Percentiles rank a stretch among this genome's conserved stretches.
Evolutionary conservation across 1,140 invertebrate species (phyloP).

Genomic region (Melipona quadrifasciata): DNA sequence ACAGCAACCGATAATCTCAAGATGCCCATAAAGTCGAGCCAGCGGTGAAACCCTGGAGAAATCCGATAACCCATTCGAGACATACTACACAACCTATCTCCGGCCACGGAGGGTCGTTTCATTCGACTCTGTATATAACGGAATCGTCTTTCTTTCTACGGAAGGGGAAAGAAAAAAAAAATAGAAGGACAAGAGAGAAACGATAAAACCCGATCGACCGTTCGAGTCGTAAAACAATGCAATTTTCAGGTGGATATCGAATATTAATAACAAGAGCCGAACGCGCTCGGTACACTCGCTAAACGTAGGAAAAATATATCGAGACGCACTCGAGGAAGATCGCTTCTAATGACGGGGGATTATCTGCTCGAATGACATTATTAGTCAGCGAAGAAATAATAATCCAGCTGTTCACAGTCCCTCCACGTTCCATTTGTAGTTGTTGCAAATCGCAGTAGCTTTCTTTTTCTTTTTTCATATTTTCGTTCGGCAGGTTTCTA

Average conservation of each 20-base stretch:
- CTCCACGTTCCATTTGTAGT: neutral
- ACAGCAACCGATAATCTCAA: constrained; percentile 46
- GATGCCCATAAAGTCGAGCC: constrained; percentile 42
- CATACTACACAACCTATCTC: constrained; percentile 42
- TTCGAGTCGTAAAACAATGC: constrained; percentile 42
- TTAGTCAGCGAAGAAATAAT: neutral
- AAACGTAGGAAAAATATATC: no score
- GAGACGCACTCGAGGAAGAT: neutral
- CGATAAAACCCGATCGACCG: constrained; percentile 38
- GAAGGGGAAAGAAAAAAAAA: neutral
- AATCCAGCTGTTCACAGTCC: neutral
- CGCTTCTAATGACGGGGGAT: neutral
- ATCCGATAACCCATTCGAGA: constrained; percentile 53
- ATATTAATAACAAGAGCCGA: constrained; percentile 32
- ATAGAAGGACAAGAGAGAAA: neutral
- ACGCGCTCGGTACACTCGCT: neutral
- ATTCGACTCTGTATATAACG: constrained; percentile 32
- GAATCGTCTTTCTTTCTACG: neutral
- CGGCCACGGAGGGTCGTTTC: constrained; percentile 2
- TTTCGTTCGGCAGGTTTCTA: neutral
- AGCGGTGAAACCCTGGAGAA: constrained; percentile 36
- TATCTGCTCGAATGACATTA: neutral
- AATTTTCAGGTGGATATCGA: constrained; percentile 32
- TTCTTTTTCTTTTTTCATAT: neutral
- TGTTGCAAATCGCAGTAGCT: neutral